A percentile compares a stretch with the other conserved stretches of the same genome.
These are phyloP conservation scores for Phoxinus dragarum DNA, from an alignment of 2,797 vertebrate species.

Conservation along the genomic window DNA sequence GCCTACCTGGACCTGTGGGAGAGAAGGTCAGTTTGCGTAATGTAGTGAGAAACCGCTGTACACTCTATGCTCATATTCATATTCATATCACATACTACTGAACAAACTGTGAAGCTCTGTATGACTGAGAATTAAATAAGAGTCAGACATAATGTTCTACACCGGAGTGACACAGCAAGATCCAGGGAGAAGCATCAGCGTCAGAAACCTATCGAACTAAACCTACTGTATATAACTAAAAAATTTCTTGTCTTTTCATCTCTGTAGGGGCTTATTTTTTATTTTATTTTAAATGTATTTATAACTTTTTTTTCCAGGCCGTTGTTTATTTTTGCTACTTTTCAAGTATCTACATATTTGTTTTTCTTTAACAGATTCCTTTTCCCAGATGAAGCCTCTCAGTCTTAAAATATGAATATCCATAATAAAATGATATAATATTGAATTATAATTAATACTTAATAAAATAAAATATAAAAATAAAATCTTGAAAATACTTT, in stretches of 20 bases:
- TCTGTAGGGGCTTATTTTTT: neutral
- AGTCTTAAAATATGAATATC: neutral
- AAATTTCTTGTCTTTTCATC: neutral
- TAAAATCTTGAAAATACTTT: neutral
- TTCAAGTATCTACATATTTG: neutral
- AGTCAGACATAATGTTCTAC: neutral
- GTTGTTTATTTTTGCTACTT: neutral
- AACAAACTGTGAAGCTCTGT: neutral
- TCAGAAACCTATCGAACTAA: neutral
- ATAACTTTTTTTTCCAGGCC: too few relatives aligned
- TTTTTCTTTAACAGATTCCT: neutral
- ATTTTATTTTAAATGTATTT: too few relatives aligned
- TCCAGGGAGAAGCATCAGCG: neutral
- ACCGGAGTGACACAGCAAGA: neutral
- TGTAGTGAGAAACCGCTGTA: constrained; percentile 16
- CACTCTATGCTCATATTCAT: neutral
- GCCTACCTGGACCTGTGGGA: constrained; percentile 86
- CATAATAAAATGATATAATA: neutral
- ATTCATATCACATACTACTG: neutral
- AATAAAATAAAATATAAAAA: neutral
- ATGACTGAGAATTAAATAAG: neutral
- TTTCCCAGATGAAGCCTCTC: neutral
- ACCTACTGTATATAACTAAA: neutral
- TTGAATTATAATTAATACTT: neutral
- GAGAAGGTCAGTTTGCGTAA: constrained; percentile 78